phyloP scores from a whole-genome alignment of 2,113 vertebrate genomes.

The Pao palembangensis region DNA sequence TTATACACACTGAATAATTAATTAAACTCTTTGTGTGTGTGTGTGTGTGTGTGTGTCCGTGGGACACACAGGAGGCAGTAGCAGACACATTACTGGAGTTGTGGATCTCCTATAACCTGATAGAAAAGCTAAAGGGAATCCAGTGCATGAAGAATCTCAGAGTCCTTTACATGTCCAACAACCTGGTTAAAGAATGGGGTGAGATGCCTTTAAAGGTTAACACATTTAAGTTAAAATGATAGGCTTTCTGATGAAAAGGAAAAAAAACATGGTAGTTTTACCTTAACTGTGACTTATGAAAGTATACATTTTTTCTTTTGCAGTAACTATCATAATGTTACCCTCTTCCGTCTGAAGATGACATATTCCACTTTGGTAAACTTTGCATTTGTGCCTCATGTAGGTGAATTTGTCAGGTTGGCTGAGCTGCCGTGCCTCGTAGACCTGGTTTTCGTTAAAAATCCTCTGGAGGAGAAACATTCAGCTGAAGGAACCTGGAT shows the following conservation, averaged over 20 bases:
- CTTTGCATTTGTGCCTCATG: not conserved
- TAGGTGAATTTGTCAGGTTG: slow-evolving; percentile 85
- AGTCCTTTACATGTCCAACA: slow-evolving; percentile 97
- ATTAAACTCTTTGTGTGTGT: not conserved
- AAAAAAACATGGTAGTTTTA: too few relatives aligned
- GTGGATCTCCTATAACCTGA: slow-evolving; percentile 96
- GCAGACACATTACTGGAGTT: slow-evolving; percentile 89
- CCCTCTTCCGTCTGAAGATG: not conserved
- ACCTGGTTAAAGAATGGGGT: slow-evolving; percentile 98
- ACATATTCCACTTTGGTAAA: not conserved
- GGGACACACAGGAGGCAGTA: slow-evolving; percentile 91
- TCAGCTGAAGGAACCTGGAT: slow-evolving; percentile 85
- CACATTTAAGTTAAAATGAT: not conserved
- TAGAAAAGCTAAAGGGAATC: slow-evolving; percentile 94
- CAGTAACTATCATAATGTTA: too few relatives aligned
- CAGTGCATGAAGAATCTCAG: slow-evolving; percentile 88
- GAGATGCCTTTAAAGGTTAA: slow-evolving; percentile 40
- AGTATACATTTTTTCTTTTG: too few relatives aligned
- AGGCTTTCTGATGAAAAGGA: too few relatives aligned
- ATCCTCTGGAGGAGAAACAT: slow-evolving; percentile 92
- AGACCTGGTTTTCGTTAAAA: slow-evolving; percentile 95
- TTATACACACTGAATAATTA: not conserved
- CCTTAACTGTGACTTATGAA: too few relatives aligned
- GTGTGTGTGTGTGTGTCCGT: slow-evolving; percentile 6
- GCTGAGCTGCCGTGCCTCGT: slow-evolving; percentile 84